phyloP scores from a whole-genome alignment of 2,797 vertebrate genomes.

The Melanotaenia boesemani region DNA sequence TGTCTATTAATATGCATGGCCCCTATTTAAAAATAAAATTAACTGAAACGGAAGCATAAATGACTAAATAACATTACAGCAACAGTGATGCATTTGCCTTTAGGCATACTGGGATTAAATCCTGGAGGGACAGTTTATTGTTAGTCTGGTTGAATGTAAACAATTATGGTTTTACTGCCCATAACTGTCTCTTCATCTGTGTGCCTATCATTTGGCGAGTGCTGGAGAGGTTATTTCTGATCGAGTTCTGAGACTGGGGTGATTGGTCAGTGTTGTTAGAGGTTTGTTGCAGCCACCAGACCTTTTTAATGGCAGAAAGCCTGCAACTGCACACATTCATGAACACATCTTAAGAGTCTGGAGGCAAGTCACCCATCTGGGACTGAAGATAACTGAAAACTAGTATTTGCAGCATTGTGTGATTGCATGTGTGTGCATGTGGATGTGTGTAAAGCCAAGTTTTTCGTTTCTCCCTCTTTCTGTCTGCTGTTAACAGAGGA shows the following conservation, averaged over 20 bases:
- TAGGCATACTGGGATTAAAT: neutral
- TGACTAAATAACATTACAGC: no score
- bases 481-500: constrained; percentile 58
- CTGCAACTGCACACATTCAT: constrained; percentile 7
- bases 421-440: constrained; percentile 11
- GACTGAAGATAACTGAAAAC: constrained; percentile 27
- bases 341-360: constrained; percentile 13
- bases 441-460: constrained; percentile 26
- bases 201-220: neutral
- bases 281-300: neutral
- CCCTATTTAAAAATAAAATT: no score
- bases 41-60: no score
- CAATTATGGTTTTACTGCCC: no score
- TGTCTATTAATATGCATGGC: no score
- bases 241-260: neutral
- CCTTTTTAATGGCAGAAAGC: neutral
- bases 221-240: neutral
- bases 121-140: neutral
- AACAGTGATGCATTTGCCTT: no score
- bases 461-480: constrained; percentile 5
- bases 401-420: constrained; percentile 21
- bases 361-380: constrained; percentile 26
- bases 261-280: neutral
- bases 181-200: no score
- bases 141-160: no score